Percentiles rank a stretch among this genome's conserved stretches.
Evolutionary conservation across 2,888 invertebrate species (phyloP).

Genomic region (Willowsia nigromaculata): DNA sequence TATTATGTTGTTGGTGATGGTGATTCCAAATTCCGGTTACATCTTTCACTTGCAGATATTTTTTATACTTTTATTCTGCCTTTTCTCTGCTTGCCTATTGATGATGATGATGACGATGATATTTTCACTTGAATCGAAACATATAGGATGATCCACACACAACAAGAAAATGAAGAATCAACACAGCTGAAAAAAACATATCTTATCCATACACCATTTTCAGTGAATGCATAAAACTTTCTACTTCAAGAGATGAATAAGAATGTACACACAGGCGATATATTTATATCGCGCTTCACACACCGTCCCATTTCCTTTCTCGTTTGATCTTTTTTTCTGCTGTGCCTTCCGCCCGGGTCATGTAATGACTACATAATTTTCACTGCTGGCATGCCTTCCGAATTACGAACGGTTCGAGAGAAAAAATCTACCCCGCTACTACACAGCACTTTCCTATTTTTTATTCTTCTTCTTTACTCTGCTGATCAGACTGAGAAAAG

Average conservation of each 20-base stretch:
- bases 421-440: not conserved
- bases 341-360: constrained; percentile 70
- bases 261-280: not conserved
- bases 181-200: constrained; percentile 18
- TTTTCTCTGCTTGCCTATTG: not conserved
- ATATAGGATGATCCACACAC: not conserved
- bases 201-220: not conserved
- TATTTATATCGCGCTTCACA: not conserved
- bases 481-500: constrained; percentile 15
- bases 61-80: constrained; percentile 51
- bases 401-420: constrained; percentile 57
- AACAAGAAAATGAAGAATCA: constrained; percentile 11
- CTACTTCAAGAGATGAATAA: not conserved
- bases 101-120: constrained; percentile 36
- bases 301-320: constrained; percentile 68
- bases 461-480: constrained; percentile 26
- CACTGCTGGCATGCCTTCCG: constrained; percentile 71
- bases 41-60: constrained; percentile 67
- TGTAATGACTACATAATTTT: constrained; percentile 75
- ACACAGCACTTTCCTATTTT: not conserved
- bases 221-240: not conserved
- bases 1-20: not conserved
- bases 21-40: constrained; percentile 58
- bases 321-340: constrained; percentile 69
- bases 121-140: constrained; percentile 32